These are phyloP conservation scores for Agrochola lota DNA, from an alignment of 2,888 invertebrate species.

Conservation along the genomic window DNA sequence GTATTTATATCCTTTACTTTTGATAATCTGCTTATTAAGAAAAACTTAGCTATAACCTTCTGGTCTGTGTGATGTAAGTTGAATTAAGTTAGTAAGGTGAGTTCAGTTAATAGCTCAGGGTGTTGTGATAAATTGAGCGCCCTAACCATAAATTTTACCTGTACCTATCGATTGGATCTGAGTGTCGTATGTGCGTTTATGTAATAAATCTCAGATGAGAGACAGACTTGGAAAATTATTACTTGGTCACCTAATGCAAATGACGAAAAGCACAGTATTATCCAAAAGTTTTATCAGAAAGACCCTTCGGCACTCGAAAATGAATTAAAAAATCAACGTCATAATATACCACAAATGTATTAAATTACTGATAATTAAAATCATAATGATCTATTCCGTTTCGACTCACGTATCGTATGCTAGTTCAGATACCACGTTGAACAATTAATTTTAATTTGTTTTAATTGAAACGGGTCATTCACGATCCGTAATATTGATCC, in stretches of 20 bases:
- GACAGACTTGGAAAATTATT: background rate
- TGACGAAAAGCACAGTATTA: background rate
- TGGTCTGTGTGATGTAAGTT: background rate
- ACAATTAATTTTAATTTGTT: slow-evolving; percentile 30
- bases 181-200: no score
- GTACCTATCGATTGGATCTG: no score
- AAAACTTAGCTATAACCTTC: background rate
- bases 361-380: slow-evolving; percentile 35
- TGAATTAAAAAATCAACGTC: background rate
- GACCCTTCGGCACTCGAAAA: background rate
- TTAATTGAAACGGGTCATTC: slow-evolving; percentile 24
- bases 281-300: no score
- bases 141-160: no score
- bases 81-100: background rate
- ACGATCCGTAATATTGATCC: slow-evolving; percentile 22
- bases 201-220: background rate
- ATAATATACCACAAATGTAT: slow-evolving; percentile 5
- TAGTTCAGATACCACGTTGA: background rate
- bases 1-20: background rate
- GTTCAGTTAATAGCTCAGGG: background rate
- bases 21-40: background rate
- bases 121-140: background rate
- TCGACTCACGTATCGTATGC: slow-evolving; percentile 27
- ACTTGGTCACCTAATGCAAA: background rate
- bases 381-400: slow-evolving; percentile 28